phyloP scores from a whole-genome alignment of 2,113 vertebrate genomes.

The Oceanodroma tethys region DNA sequence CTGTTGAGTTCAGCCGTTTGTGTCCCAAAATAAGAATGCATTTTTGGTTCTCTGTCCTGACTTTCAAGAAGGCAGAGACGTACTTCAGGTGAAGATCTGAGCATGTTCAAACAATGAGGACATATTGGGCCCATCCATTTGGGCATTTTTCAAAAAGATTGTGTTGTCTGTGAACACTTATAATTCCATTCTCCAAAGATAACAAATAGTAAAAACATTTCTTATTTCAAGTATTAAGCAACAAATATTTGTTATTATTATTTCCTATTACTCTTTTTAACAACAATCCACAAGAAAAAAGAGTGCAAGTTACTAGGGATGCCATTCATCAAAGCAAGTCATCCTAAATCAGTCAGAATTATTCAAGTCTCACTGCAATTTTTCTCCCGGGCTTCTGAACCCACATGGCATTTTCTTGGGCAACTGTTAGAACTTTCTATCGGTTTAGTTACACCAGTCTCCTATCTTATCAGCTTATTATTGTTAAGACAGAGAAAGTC shows the following conservation, averaged over 20 bases:
- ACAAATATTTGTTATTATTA: not conserved
- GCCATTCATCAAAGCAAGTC: not conserved
- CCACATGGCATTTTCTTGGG: not conserved
- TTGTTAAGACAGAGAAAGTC: not conserved
- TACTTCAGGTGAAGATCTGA: not conserved
- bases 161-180: not conserved
- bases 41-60: not conserved
- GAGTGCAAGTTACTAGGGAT: not conserved
- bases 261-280: not conserved
- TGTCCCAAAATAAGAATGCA: not conserved
- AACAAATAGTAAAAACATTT: not conserved
- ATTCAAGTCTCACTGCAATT: not conserved
- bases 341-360: not conserved
- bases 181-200: not conserved
- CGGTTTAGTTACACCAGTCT: not conserved
- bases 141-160: not conserved
- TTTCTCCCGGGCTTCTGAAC: accelerated
- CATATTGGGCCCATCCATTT: not conserved
- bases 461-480: not conserved
- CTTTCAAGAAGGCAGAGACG: not conserved
- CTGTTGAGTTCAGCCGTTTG: not conserved
- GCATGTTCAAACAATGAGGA: not conserved
- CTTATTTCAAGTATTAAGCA: not conserved
- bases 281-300: not conserved
- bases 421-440: not conserved